Conservation (phyloP, 92 coral and sea anemone genomes). For the Anthopleura xanthogrammica region DNA sequence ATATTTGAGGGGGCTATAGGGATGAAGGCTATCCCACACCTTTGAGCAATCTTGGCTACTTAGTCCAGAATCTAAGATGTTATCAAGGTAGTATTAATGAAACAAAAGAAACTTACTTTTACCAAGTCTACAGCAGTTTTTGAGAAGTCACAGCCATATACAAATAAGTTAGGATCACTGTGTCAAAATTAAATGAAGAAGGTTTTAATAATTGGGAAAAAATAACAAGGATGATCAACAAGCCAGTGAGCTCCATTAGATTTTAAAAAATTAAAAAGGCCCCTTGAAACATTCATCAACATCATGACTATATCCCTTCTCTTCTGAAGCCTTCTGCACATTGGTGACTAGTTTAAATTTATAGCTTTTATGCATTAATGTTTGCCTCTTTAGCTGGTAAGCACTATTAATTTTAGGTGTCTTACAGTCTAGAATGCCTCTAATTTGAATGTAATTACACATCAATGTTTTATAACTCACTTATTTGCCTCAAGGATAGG, state of each 20-base stretch:
- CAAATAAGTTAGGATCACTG: constrained; percentile 88
- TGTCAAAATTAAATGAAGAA: neutral
- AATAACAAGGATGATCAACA: no score
- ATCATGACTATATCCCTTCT: neutral
- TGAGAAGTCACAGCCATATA: constrained; percentile 97
- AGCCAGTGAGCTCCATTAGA: no score
- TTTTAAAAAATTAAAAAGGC: no score
- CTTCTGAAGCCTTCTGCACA: neutral
- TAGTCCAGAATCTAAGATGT: neutral
- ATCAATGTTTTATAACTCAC: constrained; percentile 42
- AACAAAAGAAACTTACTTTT: constrained; percentile 59
- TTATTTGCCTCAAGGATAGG: constrained; percentile 83
- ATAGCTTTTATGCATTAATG: no score
- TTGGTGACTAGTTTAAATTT: no score
- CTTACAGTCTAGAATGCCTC: no score
- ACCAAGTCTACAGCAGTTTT: constrained; percentile 90
- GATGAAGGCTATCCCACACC: neutral
- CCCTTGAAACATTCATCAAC: neutral
- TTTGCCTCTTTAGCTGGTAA: no score
- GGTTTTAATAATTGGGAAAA: neutral
- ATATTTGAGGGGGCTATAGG: no score
- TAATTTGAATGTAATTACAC: neutral
- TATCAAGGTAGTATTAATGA: neutral
- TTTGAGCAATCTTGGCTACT: no score
- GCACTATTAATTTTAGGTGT: no score